These are phyloP conservation scores for Asteroscopus sphinx DNA, from an alignment of 2,888 invertebrate species.

Conservation along the genomic window DNA sequence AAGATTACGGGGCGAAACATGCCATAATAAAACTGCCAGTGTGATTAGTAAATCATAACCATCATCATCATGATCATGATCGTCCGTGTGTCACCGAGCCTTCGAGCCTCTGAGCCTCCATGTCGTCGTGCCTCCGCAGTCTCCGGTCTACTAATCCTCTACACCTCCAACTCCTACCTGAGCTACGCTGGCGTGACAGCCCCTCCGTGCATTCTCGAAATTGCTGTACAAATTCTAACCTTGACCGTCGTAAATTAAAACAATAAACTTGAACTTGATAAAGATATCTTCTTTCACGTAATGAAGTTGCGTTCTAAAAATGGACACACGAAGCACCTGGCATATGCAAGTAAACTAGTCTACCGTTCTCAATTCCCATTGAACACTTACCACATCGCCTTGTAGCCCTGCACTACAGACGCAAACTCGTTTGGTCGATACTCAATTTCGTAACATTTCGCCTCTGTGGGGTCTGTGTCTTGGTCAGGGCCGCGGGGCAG, in stretches of 20 bases:
- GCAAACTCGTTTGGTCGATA: slow-evolving; percentile 76
- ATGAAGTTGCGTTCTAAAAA: slow-evolving; percentile 37
- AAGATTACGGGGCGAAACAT: slow-evolving; percentile 46
- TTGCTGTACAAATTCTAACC: slow-evolving; percentile 28
- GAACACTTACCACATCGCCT: slow-evolving; percentile 61
- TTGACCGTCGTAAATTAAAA: slow-evolving; percentile 44
- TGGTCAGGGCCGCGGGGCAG: slow-evolving; percentile 85
- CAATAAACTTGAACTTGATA: slow-evolving; percentile 29
- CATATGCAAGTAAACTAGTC: slow-evolving; percentile 54
- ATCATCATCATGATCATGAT: too few relatives aligned
- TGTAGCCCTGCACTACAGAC: slow-evolving; percentile 60
- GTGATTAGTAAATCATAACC: slow-evolving; percentile 50
- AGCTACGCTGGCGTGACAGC: too few relatives aligned
- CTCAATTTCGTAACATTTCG: slow-evolving; percentile 85
- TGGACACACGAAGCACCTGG: slow-evolving; percentile 41
- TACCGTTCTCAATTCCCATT: slow-evolving; percentile 64
- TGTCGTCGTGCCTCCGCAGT: too few relatives aligned
- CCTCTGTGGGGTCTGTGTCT: slow-evolving; percentile 83
- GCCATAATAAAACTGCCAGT: slow-evolving; percentile 46
- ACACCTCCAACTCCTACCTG: too few relatives aligned
- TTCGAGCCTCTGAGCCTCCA: too few relatives aligned
- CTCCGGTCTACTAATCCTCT: too few relatives aligned
- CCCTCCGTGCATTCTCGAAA: slow-evolving; percentile 20
- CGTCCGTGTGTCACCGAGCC: too few relatives aligned
- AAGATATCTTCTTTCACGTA: slow-evolving; percentile 25